These are phyloP conservation scores for Lontra canadensis DNA, from an alignment of 2,113 vertebrate species.

Conservation along the genomic window DNA sequence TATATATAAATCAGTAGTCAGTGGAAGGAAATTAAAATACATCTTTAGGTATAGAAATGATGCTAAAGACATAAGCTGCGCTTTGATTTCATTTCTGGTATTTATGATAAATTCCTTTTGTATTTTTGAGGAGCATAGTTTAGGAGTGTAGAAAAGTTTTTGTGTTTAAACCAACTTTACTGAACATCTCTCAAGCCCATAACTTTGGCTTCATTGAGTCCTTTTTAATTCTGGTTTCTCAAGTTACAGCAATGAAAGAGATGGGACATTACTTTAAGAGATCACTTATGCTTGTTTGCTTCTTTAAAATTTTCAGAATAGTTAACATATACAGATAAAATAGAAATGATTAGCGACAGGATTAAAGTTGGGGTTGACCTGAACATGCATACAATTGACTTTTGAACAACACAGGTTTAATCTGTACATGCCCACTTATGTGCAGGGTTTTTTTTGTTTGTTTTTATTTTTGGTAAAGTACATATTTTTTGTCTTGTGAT, in stretches of 20 bases:
- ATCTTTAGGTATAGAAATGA: not conserved
- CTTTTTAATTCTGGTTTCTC: not conserved
- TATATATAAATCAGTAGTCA: not conserved
- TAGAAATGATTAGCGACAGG: not conserved
- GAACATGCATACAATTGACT: not conserved
- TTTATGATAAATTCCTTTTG: constrained; percentile 7
- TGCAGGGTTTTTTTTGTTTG: not conserved
- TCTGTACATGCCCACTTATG: not conserved
- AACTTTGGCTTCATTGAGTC: not conserved
- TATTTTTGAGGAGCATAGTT: not conserved
- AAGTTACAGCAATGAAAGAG: not conserved
- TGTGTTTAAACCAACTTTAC: not conserved
- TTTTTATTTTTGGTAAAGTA: not conserved
- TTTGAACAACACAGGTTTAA: not conserved
- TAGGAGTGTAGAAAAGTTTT: not conserved
- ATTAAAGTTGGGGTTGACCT: not conserved
- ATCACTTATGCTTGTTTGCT: not conserved
- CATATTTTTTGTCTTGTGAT: not conserved
- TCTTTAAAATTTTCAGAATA: constrained; percentile 16
- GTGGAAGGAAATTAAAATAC: not conserved
- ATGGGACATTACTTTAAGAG: not conserved
- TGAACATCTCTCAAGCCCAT: not conserved
- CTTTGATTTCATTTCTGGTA: not conserved
- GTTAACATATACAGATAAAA: not conserved
- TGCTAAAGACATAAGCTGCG: not conserved